Base-by-base conservation (phyloP, 2,113 vertebrate species). In the Heteronetta atricapilla region DNA sequence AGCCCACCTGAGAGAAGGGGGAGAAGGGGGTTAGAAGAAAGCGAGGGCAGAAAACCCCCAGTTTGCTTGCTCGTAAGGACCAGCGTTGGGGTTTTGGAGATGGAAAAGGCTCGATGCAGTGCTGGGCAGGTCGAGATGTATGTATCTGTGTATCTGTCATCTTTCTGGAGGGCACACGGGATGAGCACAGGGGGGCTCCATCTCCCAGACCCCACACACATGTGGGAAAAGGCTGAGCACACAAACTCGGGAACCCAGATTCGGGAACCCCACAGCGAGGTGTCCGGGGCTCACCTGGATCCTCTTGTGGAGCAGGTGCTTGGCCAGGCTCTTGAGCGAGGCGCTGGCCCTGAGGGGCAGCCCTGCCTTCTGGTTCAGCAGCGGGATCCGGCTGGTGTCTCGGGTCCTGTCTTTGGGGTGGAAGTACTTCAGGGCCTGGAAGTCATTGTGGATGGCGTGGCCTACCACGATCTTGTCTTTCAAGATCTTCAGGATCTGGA, bases 391-490 rank as follows among this genome's bases (percentile, higher is more conserved):
- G 17, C 98, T 97, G 11, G 99, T 99, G 96, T 99, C 99, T 34
- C 99, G 97, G 40, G 98, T 98, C 97, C 98, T 98, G 83, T 98
- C 98, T 84, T 86, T 86, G 0, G 98, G 99, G 56, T 98, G 98
- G 29, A 95, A 53, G 38, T 99, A 97, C 80, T 98, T 98, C 93
- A 99, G 91, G 26, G 83, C 99, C 79, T 94, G 97, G 94, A 99
- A 99, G 97, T 99, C 99, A 1, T 99, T 98, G 91, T 98, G 98
- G 70, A 99, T 42, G 1, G 99, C 98, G 5, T 99, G 99, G 6
- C 99, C 99, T 67, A 99, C 98, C 22, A 99, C 98, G 58, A 99
- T 97, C 94, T 99, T 99, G 76, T 98, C 98, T 92, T 98, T 98
- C 69, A 99, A 97, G 70, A 99, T 98, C 53, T 97, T 95, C 62